phyloP scores from a whole-genome alignment of 2,888 invertebrate genomes.

The Chaetogeoica ovagalla region DNA sequence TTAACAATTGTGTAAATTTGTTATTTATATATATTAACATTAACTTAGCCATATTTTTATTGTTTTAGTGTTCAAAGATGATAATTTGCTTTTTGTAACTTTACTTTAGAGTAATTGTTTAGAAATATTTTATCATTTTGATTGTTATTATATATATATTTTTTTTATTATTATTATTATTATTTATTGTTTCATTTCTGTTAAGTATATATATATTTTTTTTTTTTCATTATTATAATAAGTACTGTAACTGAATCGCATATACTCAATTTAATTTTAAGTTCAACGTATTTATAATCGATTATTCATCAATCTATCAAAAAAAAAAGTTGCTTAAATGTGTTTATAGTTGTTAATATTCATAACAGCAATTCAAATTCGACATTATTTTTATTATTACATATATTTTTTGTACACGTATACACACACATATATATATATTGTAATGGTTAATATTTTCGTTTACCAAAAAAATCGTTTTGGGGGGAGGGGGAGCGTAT shows the following conservation, averaged over 20 bases:
- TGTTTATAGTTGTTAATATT: neutral
- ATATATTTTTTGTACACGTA: conserved; percentile 16
- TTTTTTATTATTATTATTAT: conserved; percentile 20
- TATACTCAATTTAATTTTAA: conserved; percentile 41
- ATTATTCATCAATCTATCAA: conserved; percentile 23
- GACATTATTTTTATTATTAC: conserved; percentile 28
- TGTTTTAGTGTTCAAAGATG: conserved; percentile 43
- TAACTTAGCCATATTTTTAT: conserved; percentile 44
- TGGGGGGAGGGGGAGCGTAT: too few relatives aligned
- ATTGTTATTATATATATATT: conserved; percentile 42
- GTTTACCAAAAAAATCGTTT: conserved; percentile 10
- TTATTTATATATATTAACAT: conserved; percentile 30
- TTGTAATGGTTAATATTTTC: conserved; percentile 20
- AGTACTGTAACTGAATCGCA: conserved; percentile 21
- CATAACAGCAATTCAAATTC: conserved; percentile 15
- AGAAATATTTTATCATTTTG: conserved; percentile 40
- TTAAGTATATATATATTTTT: conserved; percentile 22
- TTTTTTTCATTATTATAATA: conserved; percentile 37
- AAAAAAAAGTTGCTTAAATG: neutral
- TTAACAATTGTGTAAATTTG: conserved; percentile 7
- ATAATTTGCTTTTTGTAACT: conserved; percentile 49
- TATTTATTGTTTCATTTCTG: conserved; percentile 26
- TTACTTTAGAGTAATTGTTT: conserved; percentile 24
- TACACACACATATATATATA: conserved; percentile 9
- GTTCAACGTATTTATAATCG: conserved; percentile 12